Conservation (phyloP, 2,888 invertebrate genomes). For the Nasonovia ribisnigri region DNA sequence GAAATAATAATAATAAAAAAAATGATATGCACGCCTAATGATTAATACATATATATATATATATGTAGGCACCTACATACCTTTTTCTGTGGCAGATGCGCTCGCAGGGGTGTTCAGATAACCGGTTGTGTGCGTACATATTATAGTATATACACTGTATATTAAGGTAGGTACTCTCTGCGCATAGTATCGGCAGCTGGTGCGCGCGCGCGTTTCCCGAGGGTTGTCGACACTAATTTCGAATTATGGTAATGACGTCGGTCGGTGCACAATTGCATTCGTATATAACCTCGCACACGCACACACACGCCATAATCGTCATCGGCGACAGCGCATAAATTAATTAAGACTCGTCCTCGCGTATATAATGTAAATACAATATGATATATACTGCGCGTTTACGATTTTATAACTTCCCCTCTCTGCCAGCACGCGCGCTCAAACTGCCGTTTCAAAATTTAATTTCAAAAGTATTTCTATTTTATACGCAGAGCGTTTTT, state of each 20-base stretch:
- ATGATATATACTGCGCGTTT: background rate
- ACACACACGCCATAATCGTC: slow-evolving; percentile 2
- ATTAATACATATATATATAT: background rate
- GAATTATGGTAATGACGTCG: slow-evolving; percentile 49
- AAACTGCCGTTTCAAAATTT: slow-evolving; percentile 11
- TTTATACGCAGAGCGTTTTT: background rate
- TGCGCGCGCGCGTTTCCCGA: background rate
- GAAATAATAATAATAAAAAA: background rate
- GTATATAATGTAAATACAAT: background rate
- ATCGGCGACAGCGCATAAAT: background rate
- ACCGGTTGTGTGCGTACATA: slow-evolving; percentile 19
- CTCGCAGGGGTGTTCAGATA: background rate
- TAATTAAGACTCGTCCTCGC: slow-evolving; percentile 35
- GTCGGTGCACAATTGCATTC: slow-evolving; percentile 17
- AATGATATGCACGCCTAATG: background rate
- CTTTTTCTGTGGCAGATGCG: slow-evolving; percentile 8
- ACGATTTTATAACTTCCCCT: slow-evolving; percentile 38
- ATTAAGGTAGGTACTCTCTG: background rate
- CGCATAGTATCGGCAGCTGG: background rate
- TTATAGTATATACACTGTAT: background rate
- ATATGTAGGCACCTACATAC: background rate
- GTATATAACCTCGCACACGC: background rate
- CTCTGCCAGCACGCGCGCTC: background rate
- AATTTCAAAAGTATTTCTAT: slow-evolving; percentile 42
- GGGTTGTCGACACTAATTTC: slow-evolving; percentile 53